Evolutionary conservation across 2,113 vertebrate species (phyloP).

Genomic region (Paratilapia polleni): DNA sequence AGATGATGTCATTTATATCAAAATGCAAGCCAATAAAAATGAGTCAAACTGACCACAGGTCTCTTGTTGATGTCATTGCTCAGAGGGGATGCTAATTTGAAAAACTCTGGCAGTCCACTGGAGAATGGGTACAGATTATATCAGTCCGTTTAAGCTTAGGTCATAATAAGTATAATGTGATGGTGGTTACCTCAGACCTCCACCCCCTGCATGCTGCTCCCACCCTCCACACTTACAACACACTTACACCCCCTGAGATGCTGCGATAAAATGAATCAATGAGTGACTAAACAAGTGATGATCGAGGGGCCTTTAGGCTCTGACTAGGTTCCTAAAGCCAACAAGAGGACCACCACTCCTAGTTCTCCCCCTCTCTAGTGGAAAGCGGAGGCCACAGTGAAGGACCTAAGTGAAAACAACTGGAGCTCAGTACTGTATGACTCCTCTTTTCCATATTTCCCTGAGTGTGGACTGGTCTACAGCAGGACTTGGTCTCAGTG

Average conservation of each 20-base stretch:
- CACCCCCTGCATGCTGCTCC: neutral
- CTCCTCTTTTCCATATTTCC: constrained; percentile 65
- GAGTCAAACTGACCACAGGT: constrained; percentile 47
- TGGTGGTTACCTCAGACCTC: constrained; percentile 37
- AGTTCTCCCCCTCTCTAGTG: constrained; percentile 19
- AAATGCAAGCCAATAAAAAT: constrained; percentile 43
- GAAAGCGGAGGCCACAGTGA: constrained; percentile 67
- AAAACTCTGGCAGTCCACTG: constrained; percentile 21
- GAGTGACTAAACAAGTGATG: constrained; percentile 18
- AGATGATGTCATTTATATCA: constrained; percentile 32
- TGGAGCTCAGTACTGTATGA: constrained; percentile 63
- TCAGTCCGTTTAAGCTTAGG: constrained; percentile 60
- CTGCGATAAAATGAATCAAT: constrained; percentile 10
- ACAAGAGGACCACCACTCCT: constrained; percentile 22
- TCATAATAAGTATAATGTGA: constrained; percentile 68
- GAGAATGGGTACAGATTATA: constrained; percentile 59
- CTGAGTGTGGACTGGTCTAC: constrained; percentile 33
- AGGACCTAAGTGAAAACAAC: constrained; percentile 80
- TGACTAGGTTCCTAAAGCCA: constrained; percentile 43
- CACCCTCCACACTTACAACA: neutral
- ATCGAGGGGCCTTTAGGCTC: constrained; percentile 22
- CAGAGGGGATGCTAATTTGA: constrained; percentile 53
- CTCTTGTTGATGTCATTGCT: constrained; percentile 61
- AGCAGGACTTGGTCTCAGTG: constrained; percentile 38
- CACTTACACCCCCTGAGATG: neutral